Evolutionary conservation across 1,140 invertebrate genomes (phyloP).

Genomic region (Formica exsecta): DNA sequence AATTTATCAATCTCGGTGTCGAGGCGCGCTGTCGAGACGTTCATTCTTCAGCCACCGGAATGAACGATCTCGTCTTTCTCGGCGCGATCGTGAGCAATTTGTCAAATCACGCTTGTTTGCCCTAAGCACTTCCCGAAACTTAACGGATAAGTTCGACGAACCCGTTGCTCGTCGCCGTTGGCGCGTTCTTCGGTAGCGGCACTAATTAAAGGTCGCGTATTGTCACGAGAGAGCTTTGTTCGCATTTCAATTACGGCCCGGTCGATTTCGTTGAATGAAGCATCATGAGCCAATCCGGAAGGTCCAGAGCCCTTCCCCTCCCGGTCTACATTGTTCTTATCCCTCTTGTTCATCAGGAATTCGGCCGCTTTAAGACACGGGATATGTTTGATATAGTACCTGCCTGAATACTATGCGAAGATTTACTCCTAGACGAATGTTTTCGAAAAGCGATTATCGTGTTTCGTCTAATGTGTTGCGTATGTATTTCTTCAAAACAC

Average conservation of each 20-base stretch:
- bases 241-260: constrained; percentile 57
- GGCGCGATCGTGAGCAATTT: constrained; percentile 63
- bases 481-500: neutral
- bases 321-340: constrained; percentile 49
- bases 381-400: constrained; percentile 38
- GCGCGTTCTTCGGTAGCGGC: constrained; percentile 38
- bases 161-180: neutral
- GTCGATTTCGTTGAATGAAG: constrained; percentile 63
- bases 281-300: constrained; percentile 44
- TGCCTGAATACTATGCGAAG: constrained; percentile 8
- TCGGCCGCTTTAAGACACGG: constrained; percentile 43
- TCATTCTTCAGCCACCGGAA: constrained; percentile 55
- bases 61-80: constrained; percentile 56
- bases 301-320: neutral
- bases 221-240: constrained; percentile 67
- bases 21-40: constrained; percentile 7
- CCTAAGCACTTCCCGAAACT: constrained; percentile 34
- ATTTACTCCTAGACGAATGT: constrained; percentile 11
- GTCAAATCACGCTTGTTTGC: constrained; percentile 67
- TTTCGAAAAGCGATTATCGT: constrained; percentile 10
- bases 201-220: constrained; percentile 72
- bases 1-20: constrained; percentile 57
- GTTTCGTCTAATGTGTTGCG: neutral
- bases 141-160: constrained; percentile 53
- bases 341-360: constrained; percentile 60